Evolutionary conservation across 2,797 vertebrate species (phyloP).

Genomic region (Gymnoscopelus microlampas): DNA sequence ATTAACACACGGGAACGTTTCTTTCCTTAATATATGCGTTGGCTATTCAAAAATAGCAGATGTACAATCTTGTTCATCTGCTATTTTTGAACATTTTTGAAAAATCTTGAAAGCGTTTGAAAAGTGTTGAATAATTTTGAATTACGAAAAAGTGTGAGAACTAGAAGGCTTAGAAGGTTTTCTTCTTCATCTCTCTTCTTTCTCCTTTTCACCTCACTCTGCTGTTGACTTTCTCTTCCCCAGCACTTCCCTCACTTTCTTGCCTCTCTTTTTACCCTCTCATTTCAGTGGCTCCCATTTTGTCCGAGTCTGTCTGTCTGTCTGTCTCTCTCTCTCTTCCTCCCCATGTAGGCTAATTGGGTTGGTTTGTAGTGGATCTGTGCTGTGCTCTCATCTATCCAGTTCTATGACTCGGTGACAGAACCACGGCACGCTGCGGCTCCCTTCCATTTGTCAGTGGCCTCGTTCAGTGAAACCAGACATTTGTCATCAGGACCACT

Average conservation of each 20-base stretch:
- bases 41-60: too few relatives aligned
- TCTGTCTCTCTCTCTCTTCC: slow-evolving; percentile 1
- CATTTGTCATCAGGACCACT: slow-evolving; percentile 83
- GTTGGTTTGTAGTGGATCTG: slow-evolving; percentile 70
- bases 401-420: slow-evolving; percentile 86
- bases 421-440: slow-evolving; percentile 68
- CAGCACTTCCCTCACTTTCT: slow-evolving; percentile 4
- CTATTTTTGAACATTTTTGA: too few relatives aligned
- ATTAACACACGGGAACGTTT: too few relatives aligned
- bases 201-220: too few relatives aligned
- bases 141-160: too few relatives aligned
- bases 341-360: slow-evolving; percentile 77
- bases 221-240: background rate
- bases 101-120: too few relatives aligned
- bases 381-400: slow-evolving; percentile 85
- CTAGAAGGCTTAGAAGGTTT: too few relatives aligned
- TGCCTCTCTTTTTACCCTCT: background rate
- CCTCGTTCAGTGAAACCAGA: slow-evolving; percentile 90
- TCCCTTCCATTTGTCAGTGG: slow-evolving; percentile 87
- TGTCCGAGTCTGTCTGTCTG: slow-evolving; percentile 16
- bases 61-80: too few relatives aligned
- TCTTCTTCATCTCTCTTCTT: too few relatives aligned
- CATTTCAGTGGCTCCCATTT: slow-evolving; percentile 15
- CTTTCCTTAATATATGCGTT: too few relatives aligned
- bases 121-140: too few relatives aligned